These are phyloP conservation scores for Xanthostigma xanthostigma DNA, from an alignment of 2,888 invertebrate species.

Conservation along the genomic window DNA sequence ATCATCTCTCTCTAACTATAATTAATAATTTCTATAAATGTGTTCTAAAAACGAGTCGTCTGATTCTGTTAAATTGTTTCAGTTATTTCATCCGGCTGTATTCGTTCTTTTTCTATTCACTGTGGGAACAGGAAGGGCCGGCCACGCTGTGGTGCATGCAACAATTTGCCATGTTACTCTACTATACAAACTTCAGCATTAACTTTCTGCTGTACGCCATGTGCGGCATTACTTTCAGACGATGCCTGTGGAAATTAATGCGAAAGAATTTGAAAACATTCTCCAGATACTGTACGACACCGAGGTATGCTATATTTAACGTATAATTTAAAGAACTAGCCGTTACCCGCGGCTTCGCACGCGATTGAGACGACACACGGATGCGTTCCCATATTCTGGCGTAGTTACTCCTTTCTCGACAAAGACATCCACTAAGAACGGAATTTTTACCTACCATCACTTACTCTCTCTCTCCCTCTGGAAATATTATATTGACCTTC, in stretches of 20 bases:
- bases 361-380: too few species aligned
- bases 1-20: too few species aligned
- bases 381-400: too few species aligned
- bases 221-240: conserved; percentile 42
- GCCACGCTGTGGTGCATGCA: conserved; percentile 35
- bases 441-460: too few species aligned
- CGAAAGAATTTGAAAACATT: conserved; percentile 29
- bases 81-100: conserved; percentile 39
- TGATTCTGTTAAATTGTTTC: conserved; percentile 17
- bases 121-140: conserved; percentile 28
- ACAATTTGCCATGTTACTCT: conserved; percentile 43
- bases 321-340: too few species aligned
- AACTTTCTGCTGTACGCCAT: conserved; percentile 47
- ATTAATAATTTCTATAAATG: too few species aligned
- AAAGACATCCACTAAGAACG: too few species aligned
- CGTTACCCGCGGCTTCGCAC: too few species aligned
- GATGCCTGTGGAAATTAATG: conserved; percentile 35
- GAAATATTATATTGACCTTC: too few species aligned
- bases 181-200: conserved; percentile 49
- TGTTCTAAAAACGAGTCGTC: too few species aligned
- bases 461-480: too few species aligned
- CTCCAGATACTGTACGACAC: conserved; percentile 18
- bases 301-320: conserved; percentile 3
- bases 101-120: conserved; percentile 32
- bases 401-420: too few species aligned